A percentile compares a stretch with the other conserved stretches of the same genome.
These are phyloP conservation scores for Orchesella flavescens DNA, from an alignment of 2,888 invertebrate genomes.

Conservation along the genomic window DNA sequence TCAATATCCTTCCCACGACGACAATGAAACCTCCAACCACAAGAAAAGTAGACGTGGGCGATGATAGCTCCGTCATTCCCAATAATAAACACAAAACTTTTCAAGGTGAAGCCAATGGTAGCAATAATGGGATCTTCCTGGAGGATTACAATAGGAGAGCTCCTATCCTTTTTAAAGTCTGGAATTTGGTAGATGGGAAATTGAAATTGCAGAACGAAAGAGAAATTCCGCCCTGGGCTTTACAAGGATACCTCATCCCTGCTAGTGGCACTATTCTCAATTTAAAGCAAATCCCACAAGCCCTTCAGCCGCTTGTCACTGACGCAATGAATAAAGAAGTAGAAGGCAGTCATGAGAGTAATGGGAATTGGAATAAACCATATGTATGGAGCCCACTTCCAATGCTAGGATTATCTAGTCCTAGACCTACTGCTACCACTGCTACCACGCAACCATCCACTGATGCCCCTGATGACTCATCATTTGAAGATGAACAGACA, in stretches of 20 bases:
- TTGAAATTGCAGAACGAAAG: constrained; percentile 60
- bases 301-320: constrained; percentile 56
- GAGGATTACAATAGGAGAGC: not conserved
- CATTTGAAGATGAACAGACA: constrained; percentile 17
- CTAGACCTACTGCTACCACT: not conserved
- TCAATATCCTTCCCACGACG: constrained; percentile 10
- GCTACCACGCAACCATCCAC: not conserved
- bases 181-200: constrained; percentile 65
- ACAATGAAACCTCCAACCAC: constrained; percentile 37
- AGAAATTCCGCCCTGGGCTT: constrained; percentile 66
- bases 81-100: constrained; percentile 27
- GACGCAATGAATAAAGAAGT: constrained; percentile 48
- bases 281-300: constrained; percentile 64
- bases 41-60: constrained; percentile 38
- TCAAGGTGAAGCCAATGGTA: not conserved
- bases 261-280: constrained; percentile 62
- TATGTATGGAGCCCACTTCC: constrained; percentile 40
- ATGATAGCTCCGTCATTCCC: not conserved
- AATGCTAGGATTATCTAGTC: not conserved
- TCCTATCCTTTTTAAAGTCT: constrained; percentile 65
- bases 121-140: not conserved
- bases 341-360: not conserved
- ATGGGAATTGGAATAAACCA: not conserved
- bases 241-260: constrained; percentile 59
- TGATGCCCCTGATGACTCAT: constrained; percentile 24